Conservation (phyloP, 2,797 vertebrate genomes). For the Anomalospiza imberbis region DNA sequence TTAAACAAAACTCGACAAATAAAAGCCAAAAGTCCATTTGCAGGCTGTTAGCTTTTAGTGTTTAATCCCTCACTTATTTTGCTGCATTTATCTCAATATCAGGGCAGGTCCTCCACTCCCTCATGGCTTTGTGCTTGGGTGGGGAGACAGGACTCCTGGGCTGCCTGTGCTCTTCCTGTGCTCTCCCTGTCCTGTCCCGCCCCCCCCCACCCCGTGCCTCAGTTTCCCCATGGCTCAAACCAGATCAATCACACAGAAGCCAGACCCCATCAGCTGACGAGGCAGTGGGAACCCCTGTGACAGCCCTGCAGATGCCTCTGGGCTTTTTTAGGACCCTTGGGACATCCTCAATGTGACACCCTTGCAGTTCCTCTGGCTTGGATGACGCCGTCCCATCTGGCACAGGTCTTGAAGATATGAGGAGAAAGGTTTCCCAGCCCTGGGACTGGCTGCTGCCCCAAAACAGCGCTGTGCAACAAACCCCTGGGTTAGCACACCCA, state of each 20-base stretch:
- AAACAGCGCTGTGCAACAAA: neutral
- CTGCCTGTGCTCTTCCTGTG: neutral
- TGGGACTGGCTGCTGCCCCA: neutral
- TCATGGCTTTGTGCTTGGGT: rapidly evolving
- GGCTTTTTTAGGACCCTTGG: neutral
- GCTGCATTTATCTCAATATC: rapidly evolving
- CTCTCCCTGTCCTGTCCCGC: no score
- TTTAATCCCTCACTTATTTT: neutral
- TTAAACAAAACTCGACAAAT: neutral
- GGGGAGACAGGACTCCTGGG: neutral
- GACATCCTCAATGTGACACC: neutral
- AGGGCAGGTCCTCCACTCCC: neutral
- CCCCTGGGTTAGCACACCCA: neutral
- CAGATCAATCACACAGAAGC: neutral
- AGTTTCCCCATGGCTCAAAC: neutral
- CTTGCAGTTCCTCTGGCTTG: rapidly evolving
- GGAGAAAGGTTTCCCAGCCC: neutral
- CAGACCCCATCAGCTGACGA: rapidly evolving
- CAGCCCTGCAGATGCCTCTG: neutral
- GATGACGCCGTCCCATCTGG: neutral
- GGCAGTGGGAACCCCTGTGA: neutral
- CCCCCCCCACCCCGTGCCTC: neutral
- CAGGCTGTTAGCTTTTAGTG: neutral
- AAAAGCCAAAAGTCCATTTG: neutral
- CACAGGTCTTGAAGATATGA: rapidly evolving